These are phyloP conservation scores for Apamea sordens DNA, from an alignment of 2,888 invertebrate species.

Conservation along the genomic window DNA sequence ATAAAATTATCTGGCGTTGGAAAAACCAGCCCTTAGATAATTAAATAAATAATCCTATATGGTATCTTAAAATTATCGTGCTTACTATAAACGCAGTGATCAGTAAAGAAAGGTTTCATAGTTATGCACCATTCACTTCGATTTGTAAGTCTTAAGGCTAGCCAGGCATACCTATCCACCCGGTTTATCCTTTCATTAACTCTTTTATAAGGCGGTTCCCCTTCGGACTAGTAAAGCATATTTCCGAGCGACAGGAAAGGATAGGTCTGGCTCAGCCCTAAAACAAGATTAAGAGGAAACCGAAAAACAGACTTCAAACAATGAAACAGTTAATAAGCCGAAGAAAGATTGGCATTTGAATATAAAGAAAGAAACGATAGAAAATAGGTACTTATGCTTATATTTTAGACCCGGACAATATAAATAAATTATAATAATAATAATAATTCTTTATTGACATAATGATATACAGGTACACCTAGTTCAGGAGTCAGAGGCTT, in stretches of 20 bases:
- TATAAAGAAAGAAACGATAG: neutral
- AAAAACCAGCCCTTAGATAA: neutral
- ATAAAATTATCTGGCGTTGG: no score
- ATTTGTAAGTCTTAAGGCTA: neutral
- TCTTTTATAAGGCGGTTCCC: neutral
- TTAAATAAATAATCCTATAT: conserved; percentile 1
- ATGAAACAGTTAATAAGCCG: neutral
- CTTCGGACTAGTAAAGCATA: neutral
- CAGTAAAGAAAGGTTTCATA: no score
- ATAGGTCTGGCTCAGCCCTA: neutral
- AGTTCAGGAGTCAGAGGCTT: no score
- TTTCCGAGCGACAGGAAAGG: neutral
- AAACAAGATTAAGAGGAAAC: neutral
- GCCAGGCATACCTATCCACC: neutral
- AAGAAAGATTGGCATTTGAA: neutral
- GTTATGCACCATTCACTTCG: neutral
- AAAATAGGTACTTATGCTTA: neutral
- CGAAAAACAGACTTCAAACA: neutral
- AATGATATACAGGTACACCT: no score
- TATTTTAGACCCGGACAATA: neutral
- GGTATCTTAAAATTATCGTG: neutral
- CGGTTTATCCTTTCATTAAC: neutral
- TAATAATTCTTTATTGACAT: no score
- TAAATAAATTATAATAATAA: no score
- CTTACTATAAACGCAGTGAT: neutral